These are phyloP conservation scores for Brienomyrus longianalis DNA, from an alignment of 2,113 vertebrate genomes.

Conservation along the genomic window DNA sequence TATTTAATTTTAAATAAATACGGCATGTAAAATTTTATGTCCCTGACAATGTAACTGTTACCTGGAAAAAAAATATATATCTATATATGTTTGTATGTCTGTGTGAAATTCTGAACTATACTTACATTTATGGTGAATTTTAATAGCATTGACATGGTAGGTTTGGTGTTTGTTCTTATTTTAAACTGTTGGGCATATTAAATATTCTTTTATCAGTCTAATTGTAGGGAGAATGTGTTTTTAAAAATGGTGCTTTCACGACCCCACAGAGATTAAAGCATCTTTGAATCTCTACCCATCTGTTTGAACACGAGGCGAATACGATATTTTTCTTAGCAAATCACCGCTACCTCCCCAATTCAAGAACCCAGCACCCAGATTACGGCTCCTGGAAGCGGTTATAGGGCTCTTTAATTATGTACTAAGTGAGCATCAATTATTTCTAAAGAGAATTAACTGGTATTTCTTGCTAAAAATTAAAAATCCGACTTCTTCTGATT, in stretches of 20 bases:
- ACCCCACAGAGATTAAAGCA: background rate
- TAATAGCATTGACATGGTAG: background rate
- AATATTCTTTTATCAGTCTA: background rate
- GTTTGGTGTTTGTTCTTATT: background rate
- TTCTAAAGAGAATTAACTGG: conserved; percentile 37
- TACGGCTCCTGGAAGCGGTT: conserved; percentile 23
- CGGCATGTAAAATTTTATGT: background rate
- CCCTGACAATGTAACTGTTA: background rate
- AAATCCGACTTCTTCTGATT: background rate
- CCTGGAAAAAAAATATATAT: background rate
- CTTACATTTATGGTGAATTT: background rate
- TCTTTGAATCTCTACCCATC: background rate
- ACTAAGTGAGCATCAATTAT: conserved; percentile 54
- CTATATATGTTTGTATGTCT: background rate
- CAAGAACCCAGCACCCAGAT: background rate
- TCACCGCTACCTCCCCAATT: background rate
- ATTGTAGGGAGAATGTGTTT: background rate
- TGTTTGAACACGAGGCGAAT: background rate
- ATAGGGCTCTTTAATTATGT: conserved; percentile 49
- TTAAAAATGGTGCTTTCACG: background rate
- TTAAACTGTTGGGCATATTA: background rate
- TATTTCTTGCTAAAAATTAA: conserved; percentile 5
- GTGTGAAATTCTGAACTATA: background rate
- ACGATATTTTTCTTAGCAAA: background rate
- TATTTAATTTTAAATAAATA: background rate